These are phyloP conservation scores for Erinaceus europaeus DNA, from an alignment of 2,113 vertebrate genomes.

Conservation along the genomic window DNA sequence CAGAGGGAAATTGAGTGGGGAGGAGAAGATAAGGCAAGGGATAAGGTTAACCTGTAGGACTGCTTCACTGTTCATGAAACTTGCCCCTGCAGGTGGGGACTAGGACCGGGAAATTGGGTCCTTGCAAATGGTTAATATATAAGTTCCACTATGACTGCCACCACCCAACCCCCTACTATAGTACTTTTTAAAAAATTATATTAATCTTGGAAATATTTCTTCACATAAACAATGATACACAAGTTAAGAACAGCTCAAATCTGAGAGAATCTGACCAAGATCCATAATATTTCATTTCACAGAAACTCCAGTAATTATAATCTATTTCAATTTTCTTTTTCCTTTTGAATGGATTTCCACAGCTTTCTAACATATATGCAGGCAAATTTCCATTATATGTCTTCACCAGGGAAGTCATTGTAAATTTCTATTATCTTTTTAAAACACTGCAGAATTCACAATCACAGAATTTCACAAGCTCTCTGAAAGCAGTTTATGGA, in stretches of 20 bases:
- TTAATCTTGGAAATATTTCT: neutral
- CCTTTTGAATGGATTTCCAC: neutral
- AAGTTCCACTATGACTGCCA: too few relatives aligned
- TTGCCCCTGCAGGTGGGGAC: too few relatives aligned
- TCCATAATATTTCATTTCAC: neutral
- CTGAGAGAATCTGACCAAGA: neutral
- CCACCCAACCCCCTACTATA: too few relatives aligned
- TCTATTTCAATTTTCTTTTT: neutral
- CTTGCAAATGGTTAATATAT: too few relatives aligned
- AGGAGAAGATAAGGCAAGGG: too few relatives aligned
- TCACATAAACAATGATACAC: neutral
- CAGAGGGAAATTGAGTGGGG: too few relatives aligned
- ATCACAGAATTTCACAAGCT: neutral
- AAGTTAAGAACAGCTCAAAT: neutral
- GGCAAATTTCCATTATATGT: neutral
- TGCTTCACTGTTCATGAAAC: too few relatives aligned
- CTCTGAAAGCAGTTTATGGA: neutral
- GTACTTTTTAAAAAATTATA: neutral
- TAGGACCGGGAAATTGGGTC: too few relatives aligned
- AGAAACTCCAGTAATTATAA: neutral
- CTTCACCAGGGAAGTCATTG: neutral
- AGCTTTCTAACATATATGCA: neutral
- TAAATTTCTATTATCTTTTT: neutral
- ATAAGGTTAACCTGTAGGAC: too few relatives aligned
- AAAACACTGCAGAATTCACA: neutral